Conservation (phyloP, 2,113 vertebrate genomes). For the Siniperca knerii region DNA sequence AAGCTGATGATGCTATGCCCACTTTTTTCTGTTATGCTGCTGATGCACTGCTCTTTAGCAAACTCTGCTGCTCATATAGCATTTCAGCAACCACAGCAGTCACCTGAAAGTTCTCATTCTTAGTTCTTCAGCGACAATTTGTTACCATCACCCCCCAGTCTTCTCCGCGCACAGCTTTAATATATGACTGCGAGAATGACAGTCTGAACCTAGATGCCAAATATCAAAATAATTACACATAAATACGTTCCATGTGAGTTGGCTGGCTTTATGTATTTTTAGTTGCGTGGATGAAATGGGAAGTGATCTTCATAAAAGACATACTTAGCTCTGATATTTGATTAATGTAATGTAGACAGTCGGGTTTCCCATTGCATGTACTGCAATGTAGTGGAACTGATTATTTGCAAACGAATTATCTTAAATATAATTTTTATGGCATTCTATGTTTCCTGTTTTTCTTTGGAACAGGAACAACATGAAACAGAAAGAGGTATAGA, state of each 20-base stretch:
- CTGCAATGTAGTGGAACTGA: background rate
- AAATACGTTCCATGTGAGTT: constrained; percentile 1
- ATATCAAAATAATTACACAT: constrained; percentile 20
- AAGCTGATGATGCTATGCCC: constrained; percentile 4
- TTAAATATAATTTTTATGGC: background rate
- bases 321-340: background rate
- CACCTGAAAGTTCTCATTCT: constrained; percentile 15
- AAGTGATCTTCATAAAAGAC: constrained; percentile 21
- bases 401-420: background rate
- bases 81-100: background rate
- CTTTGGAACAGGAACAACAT: background rate
- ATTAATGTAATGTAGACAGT: background rate
- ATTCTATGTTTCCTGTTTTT: background rate
- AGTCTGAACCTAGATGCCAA: background rate
- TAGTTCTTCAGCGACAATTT: constrained; percentile 2
- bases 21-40: background rate
- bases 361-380: background rate
- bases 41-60: constrained; percentile 35
- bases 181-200: background rate
- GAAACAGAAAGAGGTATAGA: background rate
- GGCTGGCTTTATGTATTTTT: constrained; percentile 1
- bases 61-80: constrained; percentile 19
- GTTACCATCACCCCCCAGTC: background rate
- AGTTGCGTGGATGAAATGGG: background rate
- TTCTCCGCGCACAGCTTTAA: background rate